A percentile compares a stretch with the other conserved stretches of the same genome.
Conservation (phyloP, 2,888 invertebrate species). For the Ochlodes sylvanus region DNA sequence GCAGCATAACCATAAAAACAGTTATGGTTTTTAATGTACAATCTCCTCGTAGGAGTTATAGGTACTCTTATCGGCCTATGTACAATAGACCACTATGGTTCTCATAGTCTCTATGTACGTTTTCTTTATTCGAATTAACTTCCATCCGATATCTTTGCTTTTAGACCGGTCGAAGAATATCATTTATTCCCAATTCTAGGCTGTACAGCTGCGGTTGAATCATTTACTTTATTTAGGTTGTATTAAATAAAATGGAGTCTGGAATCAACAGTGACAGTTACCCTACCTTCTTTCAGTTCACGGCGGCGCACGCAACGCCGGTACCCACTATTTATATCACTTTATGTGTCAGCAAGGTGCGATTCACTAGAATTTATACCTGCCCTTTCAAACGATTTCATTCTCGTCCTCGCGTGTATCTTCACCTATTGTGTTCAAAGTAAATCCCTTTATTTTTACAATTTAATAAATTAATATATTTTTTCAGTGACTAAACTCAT, state of each 20-base stretch:
- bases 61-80: too few species aligned
- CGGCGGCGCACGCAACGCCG: constrained; percentile 56
- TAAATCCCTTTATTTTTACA: constrained; percentile 2
- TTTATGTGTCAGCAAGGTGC: constrained; percentile 61
- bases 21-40: too few species aligned
- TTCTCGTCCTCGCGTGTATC: constrained; percentile 38
- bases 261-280: constrained; percentile 55
- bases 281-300: constrained; percentile 46
- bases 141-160: constrained; percentile 3
- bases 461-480: too few species aligned
- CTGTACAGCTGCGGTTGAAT: constrained; percentile 15
- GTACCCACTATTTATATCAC: constrained; percentile 68
- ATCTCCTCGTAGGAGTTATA: too few species aligned
- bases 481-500: too few species aligned
- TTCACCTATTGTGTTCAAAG: constrained; percentile 28
- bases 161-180: constrained; percentile 16
- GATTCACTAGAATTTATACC: constrained; percentile 54
- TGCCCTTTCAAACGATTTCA: constrained; percentile 49
- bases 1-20: too few species aligned
- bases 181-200: constrained; percentile 18
- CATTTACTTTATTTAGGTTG: constrained; percentile 32
- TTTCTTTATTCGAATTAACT: too few species aligned
- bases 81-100: too few species aligned
- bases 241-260: constrained; percentile 45
- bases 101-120: too few species aligned